These are phyloP conservation scores for Metacarcinus magister DNA, from an alignment of 2,888 invertebrate species.

Conservation along the genomic window DNA sequence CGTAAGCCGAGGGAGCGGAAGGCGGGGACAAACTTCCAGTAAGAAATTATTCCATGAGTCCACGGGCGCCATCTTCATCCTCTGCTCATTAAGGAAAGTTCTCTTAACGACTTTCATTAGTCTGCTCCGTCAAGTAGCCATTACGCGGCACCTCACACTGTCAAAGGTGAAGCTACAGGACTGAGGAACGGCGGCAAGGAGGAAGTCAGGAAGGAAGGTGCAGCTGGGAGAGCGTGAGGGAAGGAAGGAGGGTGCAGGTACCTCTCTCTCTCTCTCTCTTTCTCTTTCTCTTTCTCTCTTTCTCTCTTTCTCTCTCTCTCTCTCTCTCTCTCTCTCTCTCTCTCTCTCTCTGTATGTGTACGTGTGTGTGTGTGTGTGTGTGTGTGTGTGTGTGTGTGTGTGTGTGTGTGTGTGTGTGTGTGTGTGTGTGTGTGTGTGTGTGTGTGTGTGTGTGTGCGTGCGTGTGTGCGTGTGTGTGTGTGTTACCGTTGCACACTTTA, in stretches of 20 bases:
- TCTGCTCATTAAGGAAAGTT: slow-evolving; percentile 55
- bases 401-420: too few species aligned
- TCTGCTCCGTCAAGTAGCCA: slow-evolving; percentile 61
- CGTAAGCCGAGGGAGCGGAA: neutral
- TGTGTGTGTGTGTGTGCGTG: too few species aligned
- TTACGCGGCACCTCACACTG: slow-evolving; percentile 34
- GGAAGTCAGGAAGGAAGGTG: neutral
- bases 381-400: too few species aligned
- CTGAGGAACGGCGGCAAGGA: neutral
- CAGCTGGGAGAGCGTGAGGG: neutral
- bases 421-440: too few species aligned
- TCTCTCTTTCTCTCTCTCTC: slow-evolving; percentile 45
- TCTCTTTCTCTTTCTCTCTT: slow-evolving; percentile 36
- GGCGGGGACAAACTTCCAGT: neutral
- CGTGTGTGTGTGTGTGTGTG: too few species aligned
- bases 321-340: slow-evolving; percentile 48
- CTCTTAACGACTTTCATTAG: slow-evolving; percentile 52
- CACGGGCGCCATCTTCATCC: slow-evolving; percentile 38
- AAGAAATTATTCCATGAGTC: slow-evolving; percentile 29
- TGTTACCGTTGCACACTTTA: too few species aligned
- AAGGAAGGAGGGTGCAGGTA: neutral
- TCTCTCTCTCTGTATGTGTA: neutral
- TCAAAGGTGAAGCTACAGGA: neutral
- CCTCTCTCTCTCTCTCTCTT: neutral
- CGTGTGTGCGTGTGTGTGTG: too few species aligned